phyloP scores from a whole-genome alignment of 2,888 invertebrate species.

The Rhaphigaster nebulosa region DNA sequence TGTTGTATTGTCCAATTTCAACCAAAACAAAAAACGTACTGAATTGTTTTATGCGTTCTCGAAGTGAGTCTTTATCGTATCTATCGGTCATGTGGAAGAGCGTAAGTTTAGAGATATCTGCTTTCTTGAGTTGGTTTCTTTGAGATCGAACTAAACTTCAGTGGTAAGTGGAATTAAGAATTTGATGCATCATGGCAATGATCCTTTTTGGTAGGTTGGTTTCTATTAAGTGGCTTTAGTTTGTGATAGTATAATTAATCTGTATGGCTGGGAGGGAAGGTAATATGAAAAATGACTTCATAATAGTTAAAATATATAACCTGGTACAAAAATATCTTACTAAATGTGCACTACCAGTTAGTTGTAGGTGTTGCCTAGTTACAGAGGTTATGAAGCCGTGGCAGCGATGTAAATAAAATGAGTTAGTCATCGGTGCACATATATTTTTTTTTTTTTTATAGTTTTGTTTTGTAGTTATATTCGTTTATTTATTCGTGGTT shows the following conservation, averaged over 20 bases:
- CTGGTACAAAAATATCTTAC: background rate
- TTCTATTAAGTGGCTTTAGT: background rate
- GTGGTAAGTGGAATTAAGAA: background rate
- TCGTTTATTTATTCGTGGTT: background rate
- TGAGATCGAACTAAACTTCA: background rate
- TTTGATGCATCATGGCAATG: background rate
- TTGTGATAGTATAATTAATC: background rate
- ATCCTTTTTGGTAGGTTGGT: background rate
- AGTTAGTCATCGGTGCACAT: background rate
- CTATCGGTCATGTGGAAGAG: background rate
- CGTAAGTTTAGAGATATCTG: background rate
- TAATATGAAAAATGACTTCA: background rate
- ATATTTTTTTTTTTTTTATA: background rate
- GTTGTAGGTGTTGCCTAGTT: background rate
- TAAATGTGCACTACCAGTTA: background rate
- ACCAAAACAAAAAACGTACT: slow-evolving; percentile 1
- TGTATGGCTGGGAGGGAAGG: background rate
- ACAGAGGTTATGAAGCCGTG: background rate
- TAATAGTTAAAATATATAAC: background rate
- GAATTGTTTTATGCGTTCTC: background rate
- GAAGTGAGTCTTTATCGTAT: background rate
- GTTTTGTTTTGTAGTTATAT: background rate
- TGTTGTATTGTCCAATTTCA: background rate
- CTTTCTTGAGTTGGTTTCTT: background rate
- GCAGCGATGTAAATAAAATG: background rate